Evolutionary conservation across 2,888 invertebrate genomes (phyloP), one percentile per base, ranked within the genome.

Genomic region (Maniola hyperantus): DNA sequence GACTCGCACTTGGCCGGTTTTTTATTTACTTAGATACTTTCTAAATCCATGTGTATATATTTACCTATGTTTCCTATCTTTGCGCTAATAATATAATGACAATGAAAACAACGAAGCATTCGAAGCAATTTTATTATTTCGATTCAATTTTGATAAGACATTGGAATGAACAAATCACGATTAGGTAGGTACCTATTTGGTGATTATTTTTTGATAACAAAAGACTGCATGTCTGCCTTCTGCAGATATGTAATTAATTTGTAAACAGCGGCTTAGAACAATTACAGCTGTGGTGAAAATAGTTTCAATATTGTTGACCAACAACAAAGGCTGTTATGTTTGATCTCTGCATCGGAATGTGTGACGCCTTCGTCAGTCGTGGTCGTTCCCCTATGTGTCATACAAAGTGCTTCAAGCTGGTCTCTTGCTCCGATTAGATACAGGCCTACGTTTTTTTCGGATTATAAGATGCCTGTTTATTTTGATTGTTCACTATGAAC

Each of bases 201-300:
- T 76, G 78, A 79, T 83, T 81, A 82, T 79, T 79, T 73, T 70
- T 70, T 76, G 83, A 86, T 87, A 89, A 85, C 83, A 82, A 81
- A 84, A 80, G 88, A 88, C 88, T 83, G 84, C 82, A 15, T 57
- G 11, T 6, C 36, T 42, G 18, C 10, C 54, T n/a, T 2, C 39
- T 13, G 57, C 73, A 79, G 88, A 88, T 90, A 89, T n/a, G n/a
- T 26, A 26, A 26, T 26, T 26, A 26, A 89, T 91, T 90, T 85
- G 84, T 88, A 91, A 91, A 91, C 90, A 91, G 55, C 80, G 87
- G 86, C 84, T 84, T 84, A 82, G 81, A 76, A 83, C 83, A 86
- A 80, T 83, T 80, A 84, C 80, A 80, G 74, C 77, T 77, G 74
- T 72, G 70, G 78, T 77, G 75, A 84, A 83, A 85, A 85, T 84